These are phyloP conservation scores for Notiomystis cincta DNA, from an alignment of 2,113 vertebrate genomes.

Conservation along the genomic window DNA sequence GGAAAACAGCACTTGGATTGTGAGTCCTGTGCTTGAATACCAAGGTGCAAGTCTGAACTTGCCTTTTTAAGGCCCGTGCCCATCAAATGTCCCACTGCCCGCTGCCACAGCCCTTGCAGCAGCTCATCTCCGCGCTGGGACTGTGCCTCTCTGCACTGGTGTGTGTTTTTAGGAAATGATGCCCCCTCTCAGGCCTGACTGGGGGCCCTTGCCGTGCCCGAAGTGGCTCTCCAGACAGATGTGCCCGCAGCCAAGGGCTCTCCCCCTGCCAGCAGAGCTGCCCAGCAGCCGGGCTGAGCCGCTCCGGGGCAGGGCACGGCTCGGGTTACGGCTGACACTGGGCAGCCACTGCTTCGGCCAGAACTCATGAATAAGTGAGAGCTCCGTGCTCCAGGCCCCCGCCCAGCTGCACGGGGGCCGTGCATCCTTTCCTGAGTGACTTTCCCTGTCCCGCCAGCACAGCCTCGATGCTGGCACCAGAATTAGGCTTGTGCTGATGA, in stretches of 20 bases:
- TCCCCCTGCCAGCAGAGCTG: no score
- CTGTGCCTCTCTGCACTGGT: neutral
- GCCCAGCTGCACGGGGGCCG: neutral
- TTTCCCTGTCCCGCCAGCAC: neutral
- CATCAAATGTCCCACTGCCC: neutral
- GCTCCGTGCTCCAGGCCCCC: slow-evolving; percentile 49
- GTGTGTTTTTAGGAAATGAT: neutral
- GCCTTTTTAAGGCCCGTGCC: neutral
- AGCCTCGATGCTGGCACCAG: neutral
- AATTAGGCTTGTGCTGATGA: neutral
- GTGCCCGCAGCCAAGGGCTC: neutral
- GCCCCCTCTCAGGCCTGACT: rapidly evolving
- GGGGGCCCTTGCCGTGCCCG: rapidly evolving
- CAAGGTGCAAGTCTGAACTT: neutral
- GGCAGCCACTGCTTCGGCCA: slow-evolving; percentile 71
- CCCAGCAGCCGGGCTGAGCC: no score
- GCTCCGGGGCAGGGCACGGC: no score
- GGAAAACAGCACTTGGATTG: neutral
- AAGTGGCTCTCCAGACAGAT: neutral
- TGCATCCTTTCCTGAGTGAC: neutral
- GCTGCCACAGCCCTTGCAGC: rapidly evolving
- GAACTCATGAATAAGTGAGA: slow-evolving; percentile 85
- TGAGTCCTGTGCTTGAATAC: neutral
- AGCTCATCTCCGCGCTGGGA: rapidly evolving
- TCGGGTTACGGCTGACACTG: no score